These are phyloP conservation scores for Rosalia funebris DNA, from an alignment of 2,888 invertebrate genomes.

Conservation along the genomic window DNA sequence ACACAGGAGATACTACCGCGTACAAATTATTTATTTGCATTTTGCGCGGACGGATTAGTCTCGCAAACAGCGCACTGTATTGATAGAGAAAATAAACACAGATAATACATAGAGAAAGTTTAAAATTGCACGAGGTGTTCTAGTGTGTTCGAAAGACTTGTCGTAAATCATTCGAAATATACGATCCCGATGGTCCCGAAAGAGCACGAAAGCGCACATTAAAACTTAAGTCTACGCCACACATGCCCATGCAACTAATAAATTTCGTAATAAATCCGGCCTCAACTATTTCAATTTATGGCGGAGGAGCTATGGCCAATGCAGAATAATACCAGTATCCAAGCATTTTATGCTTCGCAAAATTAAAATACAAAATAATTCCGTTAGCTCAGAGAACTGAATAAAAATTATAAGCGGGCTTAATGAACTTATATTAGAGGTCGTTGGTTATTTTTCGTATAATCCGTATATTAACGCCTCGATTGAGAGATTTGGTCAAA, in stretches of 20 bases:
- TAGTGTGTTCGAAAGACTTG: too few species aligned
- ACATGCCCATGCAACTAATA: background rate
- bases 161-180: too few species aligned
- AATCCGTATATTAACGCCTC: background rate
- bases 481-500: slow-evolving; percentile 9
- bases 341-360: too few species aligned
- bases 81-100: background rate
- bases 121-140: background rate
- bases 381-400: too few species aligned
- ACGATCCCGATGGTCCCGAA: too few species aligned
- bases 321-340: too few species aligned
- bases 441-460: background rate
- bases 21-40: slow-evolving; percentile 7
- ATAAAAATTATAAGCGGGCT: too few species aligned
- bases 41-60: background rate
- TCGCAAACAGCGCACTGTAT: background rate
- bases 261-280: background rate
- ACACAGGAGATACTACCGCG: slow-evolving; percentile 4
- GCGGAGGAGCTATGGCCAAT: background rate
- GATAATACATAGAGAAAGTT: background rate
- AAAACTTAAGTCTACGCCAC: background rate
- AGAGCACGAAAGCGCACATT: too few species aligned
- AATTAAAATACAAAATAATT: too few species aligned
- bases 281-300: background rate
- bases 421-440: too few species aligned